These are phyloP conservation scores for Mystacides longicornis DNA, from an alignment of 2,888 invertebrate species.

Conservation along the genomic window DNA sequence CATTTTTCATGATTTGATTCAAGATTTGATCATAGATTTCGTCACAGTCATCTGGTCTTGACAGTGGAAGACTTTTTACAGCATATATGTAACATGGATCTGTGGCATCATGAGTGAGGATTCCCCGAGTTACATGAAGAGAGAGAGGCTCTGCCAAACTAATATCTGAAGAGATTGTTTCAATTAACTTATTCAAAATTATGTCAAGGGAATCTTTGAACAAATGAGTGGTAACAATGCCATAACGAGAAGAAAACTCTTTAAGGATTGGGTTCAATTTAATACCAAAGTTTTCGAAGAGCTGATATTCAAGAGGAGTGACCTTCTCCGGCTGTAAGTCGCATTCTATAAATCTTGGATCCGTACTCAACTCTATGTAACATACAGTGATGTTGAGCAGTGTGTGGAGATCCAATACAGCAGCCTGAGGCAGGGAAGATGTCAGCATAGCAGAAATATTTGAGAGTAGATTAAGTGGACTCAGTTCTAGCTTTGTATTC, in stretches of 20 bases:
- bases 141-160: background rate
- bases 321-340: background rate
- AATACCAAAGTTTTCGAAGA: constrained; percentile 3
- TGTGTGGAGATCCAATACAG: constrained; percentile 7
- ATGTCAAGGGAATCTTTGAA: no score
- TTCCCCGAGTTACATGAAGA: constrained; percentile 6
- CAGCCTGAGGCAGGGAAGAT: constrained; percentile 10
- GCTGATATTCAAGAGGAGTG: background rate
- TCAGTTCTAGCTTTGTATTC: background rate
- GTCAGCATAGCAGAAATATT: constrained; percentile 11
- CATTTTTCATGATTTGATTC: background rate
- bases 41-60: background rate
- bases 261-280: constrained; percentile 3
- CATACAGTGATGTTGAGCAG: constrained; percentile 1
- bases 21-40: constrained; percentile 5
- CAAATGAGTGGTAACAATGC: background rate
- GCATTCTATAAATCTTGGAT: constrained; percentile 1
- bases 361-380: constrained; percentile 4
- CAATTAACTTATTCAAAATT: no score
- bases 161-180: no score
- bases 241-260: background rate
- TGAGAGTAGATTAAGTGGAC: constrained; percentile 11
- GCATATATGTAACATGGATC: constrained; percentile 1
- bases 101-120: constrained; percentile 1
- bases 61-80: constrained; percentile 3